Conservation (phyloP, 2,797 vertebrate genomes). For the Fratercula arctica region DNA sequence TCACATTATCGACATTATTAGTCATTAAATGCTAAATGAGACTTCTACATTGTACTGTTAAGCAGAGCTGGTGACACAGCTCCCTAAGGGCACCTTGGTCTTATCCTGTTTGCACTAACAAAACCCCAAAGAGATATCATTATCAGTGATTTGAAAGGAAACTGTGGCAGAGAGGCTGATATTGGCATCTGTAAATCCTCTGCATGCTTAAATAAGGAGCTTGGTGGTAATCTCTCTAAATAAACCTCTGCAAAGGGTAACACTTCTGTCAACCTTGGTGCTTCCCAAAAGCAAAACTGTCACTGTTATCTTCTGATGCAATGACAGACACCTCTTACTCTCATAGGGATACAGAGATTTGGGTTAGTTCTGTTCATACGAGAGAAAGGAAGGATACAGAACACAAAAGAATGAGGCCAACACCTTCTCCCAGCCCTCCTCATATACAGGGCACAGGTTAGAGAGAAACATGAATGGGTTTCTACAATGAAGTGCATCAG, state of each 20-base stretch:
- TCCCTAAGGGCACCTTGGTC: not conserved
- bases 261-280: not conserved
- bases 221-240: not conserved
- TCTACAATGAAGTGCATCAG: not conserved
- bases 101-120: not conserved
- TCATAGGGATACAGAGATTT: not conserved
- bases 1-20: not conserved
- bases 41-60: not conserved
- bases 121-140: not conserved
- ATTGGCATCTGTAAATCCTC: not conserved
- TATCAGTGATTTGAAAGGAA: not conserved
- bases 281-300: not conserved
- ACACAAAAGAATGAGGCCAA: not conserved
- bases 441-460: not conserved
- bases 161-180: not conserved
- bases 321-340: not conserved
- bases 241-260: not conserved
- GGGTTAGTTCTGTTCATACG: not conserved
- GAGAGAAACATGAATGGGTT: not conserved
- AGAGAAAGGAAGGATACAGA: not conserved
- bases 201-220: not conserved
- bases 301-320: not conserved
- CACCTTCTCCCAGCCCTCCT: not conserved
- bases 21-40: not conserved
- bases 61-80: not conserved